phyloP scores from a whole-genome alignment of 2,888 invertebrate species.

The Parasteatoda lunata region DNA sequence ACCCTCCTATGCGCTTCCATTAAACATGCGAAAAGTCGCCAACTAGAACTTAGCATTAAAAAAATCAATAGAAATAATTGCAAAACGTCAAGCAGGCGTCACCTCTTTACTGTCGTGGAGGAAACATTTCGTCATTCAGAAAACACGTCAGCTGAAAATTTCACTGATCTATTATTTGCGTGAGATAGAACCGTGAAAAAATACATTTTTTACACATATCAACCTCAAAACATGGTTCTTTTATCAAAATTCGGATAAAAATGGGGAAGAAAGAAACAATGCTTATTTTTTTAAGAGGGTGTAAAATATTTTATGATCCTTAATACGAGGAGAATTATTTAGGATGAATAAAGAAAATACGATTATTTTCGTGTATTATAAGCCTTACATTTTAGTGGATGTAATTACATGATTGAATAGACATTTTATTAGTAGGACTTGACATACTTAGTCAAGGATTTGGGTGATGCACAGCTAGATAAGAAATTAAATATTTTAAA shows the following conservation, averaged over 20 bases:
- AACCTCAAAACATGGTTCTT: not conserved
- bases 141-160: slow-evolving; percentile 6
- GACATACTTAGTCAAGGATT: no score
- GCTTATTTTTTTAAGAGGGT: no score
- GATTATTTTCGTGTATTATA: no score
- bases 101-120: slow-evolving; percentile 13
- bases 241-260: not conserved
- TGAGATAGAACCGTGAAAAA: slow-evolving; percentile 11
- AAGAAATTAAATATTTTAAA: no score
- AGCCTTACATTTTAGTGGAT: no score
- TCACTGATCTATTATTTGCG: slow-evolving; percentile 53
- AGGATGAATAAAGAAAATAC: no score
- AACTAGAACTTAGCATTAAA: slow-evolving; percentile 11
- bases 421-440: no score
- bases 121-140: slow-evolving; percentile 5
- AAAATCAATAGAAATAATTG: slow-evolving; percentile 35
- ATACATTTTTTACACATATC: not conserved
- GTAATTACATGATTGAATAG: no score
- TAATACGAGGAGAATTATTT: no score
- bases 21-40: slow-evolving; percentile 11
- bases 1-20: not conserved
- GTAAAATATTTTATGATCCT: no score
- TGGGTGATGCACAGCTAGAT: no score
- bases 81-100: slow-evolving; percentile 34
- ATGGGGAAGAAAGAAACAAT: no score